Conservation (phyloP, 2,888 invertebrate species). For the Chaetoderma sp. region DNA sequence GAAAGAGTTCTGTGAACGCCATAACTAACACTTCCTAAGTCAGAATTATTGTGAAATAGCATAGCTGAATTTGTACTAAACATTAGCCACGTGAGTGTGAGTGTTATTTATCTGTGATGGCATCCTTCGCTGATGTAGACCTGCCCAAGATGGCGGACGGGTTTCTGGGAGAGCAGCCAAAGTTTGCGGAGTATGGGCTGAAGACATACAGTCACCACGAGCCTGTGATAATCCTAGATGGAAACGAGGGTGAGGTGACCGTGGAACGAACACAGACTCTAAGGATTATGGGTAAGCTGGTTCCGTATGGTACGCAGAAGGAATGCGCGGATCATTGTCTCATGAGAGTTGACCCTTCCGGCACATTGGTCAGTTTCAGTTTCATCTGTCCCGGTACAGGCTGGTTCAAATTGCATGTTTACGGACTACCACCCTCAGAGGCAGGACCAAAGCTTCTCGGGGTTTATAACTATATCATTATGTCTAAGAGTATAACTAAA, state of each 20-base stretch:
- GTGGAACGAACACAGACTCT: conserved; percentile 35
- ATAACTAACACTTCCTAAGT: too few species aligned
- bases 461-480: conserved; percentile 54
- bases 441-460: conserved; percentile 57
- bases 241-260: conserved; percentile 39
- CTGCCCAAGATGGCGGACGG: conserved; percentile 54
- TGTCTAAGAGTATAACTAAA: conserved; percentile 38
- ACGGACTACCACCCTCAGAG: conserved; percentile 50
- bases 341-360: conserved; percentile 46
- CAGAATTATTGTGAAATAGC: too few species aligned
- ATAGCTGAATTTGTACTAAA: too few species aligned
- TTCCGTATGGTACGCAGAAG: conserved; percentile 20
- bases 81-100: too few species aligned
- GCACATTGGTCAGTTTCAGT: conserved; percentile 45
- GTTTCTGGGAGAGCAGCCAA: conserved; percentile 54
- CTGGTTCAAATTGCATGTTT: conserved; percentile 59
- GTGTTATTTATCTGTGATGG: too few species aligned
- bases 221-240: conserved; percentile 44
- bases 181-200: conserved; percentile 52
- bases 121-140: conserved; percentile 40
- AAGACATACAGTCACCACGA: conserved; percentile 45
- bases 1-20: too few species aligned
- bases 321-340: neutral
- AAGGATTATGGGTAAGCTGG: conserved; percentile 50
- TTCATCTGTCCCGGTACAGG: conserved; percentile 49